Percentiles rank a stretch among this genome's conserved stretches.
These are phyloP conservation scores for Barbus barbus DNA, from an alignment of 2,113 vertebrate species.

Conservation along the genomic window DNA sequence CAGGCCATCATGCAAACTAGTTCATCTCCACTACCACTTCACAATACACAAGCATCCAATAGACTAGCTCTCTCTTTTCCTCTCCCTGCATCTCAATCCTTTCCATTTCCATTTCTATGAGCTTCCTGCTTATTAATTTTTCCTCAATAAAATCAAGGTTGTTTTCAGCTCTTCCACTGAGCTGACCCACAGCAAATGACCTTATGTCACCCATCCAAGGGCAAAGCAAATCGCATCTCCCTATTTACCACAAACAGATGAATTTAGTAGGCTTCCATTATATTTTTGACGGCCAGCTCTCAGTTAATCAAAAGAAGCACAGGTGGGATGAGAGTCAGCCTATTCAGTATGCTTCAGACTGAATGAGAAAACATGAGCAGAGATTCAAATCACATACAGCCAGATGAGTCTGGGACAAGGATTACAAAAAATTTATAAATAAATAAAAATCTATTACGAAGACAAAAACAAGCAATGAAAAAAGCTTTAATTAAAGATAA, in stretches of 20 bases:
- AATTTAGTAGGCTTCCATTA: slow-evolving; percentile 70
- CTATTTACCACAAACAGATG: slow-evolving; percentile 61
- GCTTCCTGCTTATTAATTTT: slow-evolving; percentile 25
- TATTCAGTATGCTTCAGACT: slow-evolving; percentile 52
- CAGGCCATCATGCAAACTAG: slow-evolving; percentile 62
- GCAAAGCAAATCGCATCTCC: neutral
- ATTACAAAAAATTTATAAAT: neutral
- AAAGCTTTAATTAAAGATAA: neutral
- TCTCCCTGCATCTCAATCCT: neutral
- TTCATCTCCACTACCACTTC: slow-evolving; percentile 24
- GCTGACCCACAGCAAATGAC: slow-evolving; percentile 29
- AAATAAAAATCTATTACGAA: neutral
- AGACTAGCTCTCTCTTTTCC: neutral
- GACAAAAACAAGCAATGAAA: neutral
- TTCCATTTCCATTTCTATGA: slow-evolving; percentile 43
- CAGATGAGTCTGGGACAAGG: slow-evolving; percentile 6
- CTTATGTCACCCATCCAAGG: slow-evolving; percentile 20
- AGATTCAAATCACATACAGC: slow-evolving; percentile 28
- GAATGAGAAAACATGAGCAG: slow-evolving; percentile 35
- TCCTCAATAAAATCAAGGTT: slow-evolving; percentile 6
- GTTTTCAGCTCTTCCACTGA: neutral
- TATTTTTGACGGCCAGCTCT: slow-evolving; percentile 57
- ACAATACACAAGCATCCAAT: slow-evolving; percentile 11
- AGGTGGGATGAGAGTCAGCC: slow-evolving; percentile 49
- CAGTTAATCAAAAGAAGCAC: slow-evolving; percentile 47